Base-by-base conservation (phyloP, 53 echinoderm and acorn worm genomes). In the Patiria pectinifera region DNA sequence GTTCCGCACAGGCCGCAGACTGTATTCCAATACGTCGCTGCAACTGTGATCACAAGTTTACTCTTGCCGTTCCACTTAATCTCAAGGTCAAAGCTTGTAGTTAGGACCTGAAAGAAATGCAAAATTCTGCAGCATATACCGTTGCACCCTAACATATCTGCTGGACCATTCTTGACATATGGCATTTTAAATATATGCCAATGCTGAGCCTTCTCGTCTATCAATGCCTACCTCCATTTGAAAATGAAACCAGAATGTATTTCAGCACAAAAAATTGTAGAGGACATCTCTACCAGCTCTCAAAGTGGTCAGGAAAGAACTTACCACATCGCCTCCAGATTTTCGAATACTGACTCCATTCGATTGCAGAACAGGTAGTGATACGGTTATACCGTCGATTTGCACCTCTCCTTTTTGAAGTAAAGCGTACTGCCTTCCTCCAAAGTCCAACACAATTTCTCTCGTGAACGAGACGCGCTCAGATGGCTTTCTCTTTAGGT, bases 1-100 rank as follows among this genome's bases (percentile, higher is more conserved):
- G 92, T 95, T 24, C 95, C 95, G 49, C 95, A 95, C 19, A 95
- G 90, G 19, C 95, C 95, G 85, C 95, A 95, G 2, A 92, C 92
- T 45, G 83, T 84, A 76, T 95, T 92, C 88, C 94, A 94, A 14
- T 85, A 89, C 60, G 94, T 88, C n/a, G 94, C 66, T 44, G 58
- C 71, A 45, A 95, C 77, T 59, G 76, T 62, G 19, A 82, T 92
- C 19, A 59, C 35, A 35, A 35, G 1, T 35, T 35, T 80, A 16
- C 45, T 83, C 24, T 44, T 87, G 53, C 91, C 83, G 53, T 95
- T 82, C 92, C 92, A 95, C 0, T 25, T 48, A 46, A 95, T 59
- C 18, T 80, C 61, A n/a, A 95, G 91, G 43, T 92, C 77, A 69
- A 92, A 94, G 26, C 59, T 66, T 4, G 91, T 92, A 0, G 83